A percentile compares a stretch with the other conserved stretches of the same genome.
Conservation (phyloP, 23 tunicate genomes). For the Styela clava region DNA sequence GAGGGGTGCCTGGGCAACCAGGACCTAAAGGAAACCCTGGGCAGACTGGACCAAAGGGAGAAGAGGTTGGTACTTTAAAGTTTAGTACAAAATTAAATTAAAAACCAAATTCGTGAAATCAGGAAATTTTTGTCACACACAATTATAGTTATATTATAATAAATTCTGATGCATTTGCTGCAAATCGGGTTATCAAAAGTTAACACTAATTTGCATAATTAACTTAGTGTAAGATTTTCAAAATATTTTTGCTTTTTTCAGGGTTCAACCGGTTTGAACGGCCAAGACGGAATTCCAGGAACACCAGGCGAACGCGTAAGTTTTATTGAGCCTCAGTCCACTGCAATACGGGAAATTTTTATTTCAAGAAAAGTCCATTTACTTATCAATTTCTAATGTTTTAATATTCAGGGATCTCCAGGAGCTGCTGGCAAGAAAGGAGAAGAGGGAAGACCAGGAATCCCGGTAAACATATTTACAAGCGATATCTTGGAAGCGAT, state of each 20-base stretch:
- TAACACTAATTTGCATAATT: too few relatives aligned
- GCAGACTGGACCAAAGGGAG: conserved; percentile 34
- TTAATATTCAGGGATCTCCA: conserved; percentile 48
- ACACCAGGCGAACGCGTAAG: conserved; percentile 79
- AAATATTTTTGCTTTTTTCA: conserved; percentile 17
- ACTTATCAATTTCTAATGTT: too few relatives aligned
- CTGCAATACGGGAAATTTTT: neutral
- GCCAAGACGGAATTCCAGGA: conserved; percentile 90
- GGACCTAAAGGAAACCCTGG: conserved; percentile 80
- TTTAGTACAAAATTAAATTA: too few relatives aligned
- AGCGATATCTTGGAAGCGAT: neutral
- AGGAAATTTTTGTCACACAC: too few relatives aligned
- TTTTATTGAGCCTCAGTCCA: neutral
- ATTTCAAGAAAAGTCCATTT: neutral
- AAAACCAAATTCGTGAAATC: too few relatives aligned
- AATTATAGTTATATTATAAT: too few relatives aligned
- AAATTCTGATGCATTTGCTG: too few relatives aligned
- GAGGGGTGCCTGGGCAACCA: conserved; percentile 53
- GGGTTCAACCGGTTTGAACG: conserved; percentile 75
- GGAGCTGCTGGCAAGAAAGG: conserved; percentile 47
- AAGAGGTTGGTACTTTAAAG: conserved; percentile 6
- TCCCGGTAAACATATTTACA: conserved; percentile 15
- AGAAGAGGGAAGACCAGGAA: conserved; percentile 42
- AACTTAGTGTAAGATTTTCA: too few relatives aligned
- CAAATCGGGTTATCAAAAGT: too few relatives aligned